Evolutionary conservation across 2,113 vertebrate genomes (phyloP).

Genomic region (Oreochromis niloticus): DNA sequence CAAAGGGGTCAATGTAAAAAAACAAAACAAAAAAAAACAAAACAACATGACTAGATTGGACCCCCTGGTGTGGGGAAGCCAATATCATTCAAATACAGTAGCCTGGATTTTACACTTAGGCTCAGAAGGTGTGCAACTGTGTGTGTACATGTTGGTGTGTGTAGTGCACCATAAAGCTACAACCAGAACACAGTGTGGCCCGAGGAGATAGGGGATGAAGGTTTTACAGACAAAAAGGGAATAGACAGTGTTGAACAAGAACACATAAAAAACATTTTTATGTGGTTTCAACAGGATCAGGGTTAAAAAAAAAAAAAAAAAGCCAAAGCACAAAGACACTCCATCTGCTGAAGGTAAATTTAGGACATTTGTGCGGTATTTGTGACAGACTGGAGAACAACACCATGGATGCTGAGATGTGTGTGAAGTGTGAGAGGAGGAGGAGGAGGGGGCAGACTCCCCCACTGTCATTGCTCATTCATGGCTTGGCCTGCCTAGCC

Average conservation of each 20-base stretch:
- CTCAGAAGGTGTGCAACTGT: neutral
- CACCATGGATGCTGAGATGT: constrained; percentile 27
- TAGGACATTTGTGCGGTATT: neutral
- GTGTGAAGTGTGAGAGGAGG: neutral
- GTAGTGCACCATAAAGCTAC: neutral
- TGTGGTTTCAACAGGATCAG: neutral
- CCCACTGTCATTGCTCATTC: constrained; percentile 55
- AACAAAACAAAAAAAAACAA: neutral
- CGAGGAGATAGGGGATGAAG: neutral
- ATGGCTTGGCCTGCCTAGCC: constrained; percentile 45
- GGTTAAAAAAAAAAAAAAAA: neutral
- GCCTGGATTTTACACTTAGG: neutral
- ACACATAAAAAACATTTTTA: neutral
- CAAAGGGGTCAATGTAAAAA: neutral
- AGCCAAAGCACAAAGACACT: neutral
- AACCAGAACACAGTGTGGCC: neutral
- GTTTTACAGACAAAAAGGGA: neutral
- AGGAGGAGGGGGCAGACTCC: constrained; percentile 2
- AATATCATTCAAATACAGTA: neutral
- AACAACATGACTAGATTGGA: neutral
- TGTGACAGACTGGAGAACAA: constrained; percentile 1
- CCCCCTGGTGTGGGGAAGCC: neutral
- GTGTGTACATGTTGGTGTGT: neutral
- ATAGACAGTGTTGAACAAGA: neutral
- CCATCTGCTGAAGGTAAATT: neutral